phyloP scores from a whole-genome alignment of 2,888 invertebrate species.

The Ophion slaviceki region DNA sequence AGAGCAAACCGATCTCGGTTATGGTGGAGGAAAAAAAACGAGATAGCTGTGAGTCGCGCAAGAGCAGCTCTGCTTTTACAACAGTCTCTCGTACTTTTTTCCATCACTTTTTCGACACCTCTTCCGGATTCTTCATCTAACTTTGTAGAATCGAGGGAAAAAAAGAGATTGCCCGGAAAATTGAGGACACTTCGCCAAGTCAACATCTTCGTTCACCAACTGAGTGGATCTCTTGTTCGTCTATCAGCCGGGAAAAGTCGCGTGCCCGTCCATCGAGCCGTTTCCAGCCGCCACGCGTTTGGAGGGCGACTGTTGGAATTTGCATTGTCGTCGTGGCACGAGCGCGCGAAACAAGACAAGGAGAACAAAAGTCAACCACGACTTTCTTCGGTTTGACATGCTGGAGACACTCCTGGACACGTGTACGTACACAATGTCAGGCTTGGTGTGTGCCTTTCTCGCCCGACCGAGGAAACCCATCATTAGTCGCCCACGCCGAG shows the following conservation, averaged over 20 bases:
- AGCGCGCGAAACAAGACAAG: slow-evolving; percentile 47
- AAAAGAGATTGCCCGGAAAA: background rate
- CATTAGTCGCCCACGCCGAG: slow-evolving; percentile 79
- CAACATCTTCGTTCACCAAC: slow-evolving; percentile 8
- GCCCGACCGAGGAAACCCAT: slow-evolving; percentile 73
- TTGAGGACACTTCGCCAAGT: slow-evolving; percentile 9
- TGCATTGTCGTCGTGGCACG: slow-evolving; percentile 64
- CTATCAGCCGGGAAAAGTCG: slow-evolving; percentile 34
- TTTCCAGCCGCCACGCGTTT: slow-evolving; percentile 37
- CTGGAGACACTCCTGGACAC: slow-evolving; percentile 55
- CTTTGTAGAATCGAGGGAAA: background rate
- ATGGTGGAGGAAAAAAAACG: slow-evolving; percentile 23
- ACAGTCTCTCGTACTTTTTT: slow-evolving; percentile 33
- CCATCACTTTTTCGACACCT: slow-evolving; percentile 22
- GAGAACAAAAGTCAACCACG: slow-evolving; percentile 52
- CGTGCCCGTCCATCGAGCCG: slow-evolving; percentile 30
- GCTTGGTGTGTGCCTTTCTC: slow-evolving; percentile 63
- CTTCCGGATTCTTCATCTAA: slow-evolving; percentile 42
- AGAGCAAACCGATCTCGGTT: slow-evolving; percentile 56
- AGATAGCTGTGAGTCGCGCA: slow-evolving; percentile 44
- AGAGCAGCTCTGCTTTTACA: slow-evolving; percentile 60
- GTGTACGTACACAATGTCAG: slow-evolving; percentile 63
- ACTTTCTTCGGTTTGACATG: slow-evolving; percentile 66
- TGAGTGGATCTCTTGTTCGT: slow-evolving; percentile 10
- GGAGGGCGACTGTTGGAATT: slow-evolving; percentile 62